phyloP scores from a whole-genome alignment of 2,888 invertebrate species.

The Cerastis rubricosa region DNA sequence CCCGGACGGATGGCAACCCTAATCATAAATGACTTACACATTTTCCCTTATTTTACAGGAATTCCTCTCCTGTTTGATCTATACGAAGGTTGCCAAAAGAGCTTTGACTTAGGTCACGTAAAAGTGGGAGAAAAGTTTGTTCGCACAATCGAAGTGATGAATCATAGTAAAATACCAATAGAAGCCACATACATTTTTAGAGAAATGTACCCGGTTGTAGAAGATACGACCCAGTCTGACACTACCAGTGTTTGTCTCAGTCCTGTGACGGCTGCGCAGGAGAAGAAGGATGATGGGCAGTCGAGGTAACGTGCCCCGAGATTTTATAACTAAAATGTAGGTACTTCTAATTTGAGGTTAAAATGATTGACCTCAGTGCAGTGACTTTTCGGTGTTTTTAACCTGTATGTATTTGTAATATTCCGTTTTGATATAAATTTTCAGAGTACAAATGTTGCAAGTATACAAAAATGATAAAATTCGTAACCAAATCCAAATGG shows the following conservation, averaged over 20 bases:
- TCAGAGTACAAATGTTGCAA: slow-evolving; percentile 82
- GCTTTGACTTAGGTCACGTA: slow-evolving; percentile 85
- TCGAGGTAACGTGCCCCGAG: slow-evolving; percentile 74
- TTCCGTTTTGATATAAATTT: slow-evolving; percentile 33
- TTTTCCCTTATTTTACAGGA: slow-evolving; percentile 72
- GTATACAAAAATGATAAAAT: slow-evolving; percentile 80
- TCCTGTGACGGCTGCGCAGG: slow-evolving; percentile 67
- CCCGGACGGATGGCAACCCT: too few relatives aligned
- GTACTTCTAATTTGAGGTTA: not conserved
- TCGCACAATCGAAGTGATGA: slow-evolving; percentile 90
- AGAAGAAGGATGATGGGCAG: slow-evolving; percentile 69
- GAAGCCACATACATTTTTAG: slow-evolving; percentile 89
- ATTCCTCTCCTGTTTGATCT: slow-evolving; percentile 85
- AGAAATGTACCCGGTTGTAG: slow-evolving; percentile 84
- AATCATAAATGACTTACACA: not conserved
- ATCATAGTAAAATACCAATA: slow-evolving; percentile 90
- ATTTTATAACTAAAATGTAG: not conserved
- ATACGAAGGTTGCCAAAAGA: slow-evolving; percentile 88
- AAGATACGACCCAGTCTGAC: slow-evolving; percentile 79
- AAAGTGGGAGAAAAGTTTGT: slow-evolving; percentile 88
- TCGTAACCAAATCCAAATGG: slow-evolving; percentile 82
- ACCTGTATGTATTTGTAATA: not conserved
- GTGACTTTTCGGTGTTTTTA: not conserved
- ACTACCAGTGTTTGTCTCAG: slow-evolving; percentile 84
- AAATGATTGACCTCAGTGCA: not conserved